Evolutionary conservation across 1,140 invertebrate species (phyloP), one percentile per base, ranked within the genome.

Genomic region (Lithobius niger): DNA sequence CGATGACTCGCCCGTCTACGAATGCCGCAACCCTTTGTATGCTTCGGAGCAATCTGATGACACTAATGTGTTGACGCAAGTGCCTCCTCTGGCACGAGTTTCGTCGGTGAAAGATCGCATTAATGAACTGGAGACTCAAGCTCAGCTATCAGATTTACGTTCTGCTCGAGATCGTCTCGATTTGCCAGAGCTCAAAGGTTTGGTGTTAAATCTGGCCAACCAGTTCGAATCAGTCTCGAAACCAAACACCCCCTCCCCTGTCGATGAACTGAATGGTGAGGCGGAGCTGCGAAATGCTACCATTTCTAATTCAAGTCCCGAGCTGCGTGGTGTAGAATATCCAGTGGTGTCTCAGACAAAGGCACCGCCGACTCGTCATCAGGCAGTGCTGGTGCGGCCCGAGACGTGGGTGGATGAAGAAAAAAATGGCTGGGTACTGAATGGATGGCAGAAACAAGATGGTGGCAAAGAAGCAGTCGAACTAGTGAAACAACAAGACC

Each of bases 361-460:
- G 54, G 59, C 57, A 40, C 60, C 58, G 15, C 57, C 57, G 61
- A 47, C 61, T 47, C 56, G 57, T 59, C 57, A 65, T 60, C 28
- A 69, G 51, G 65, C 74, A 61, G 65, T 68, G 61, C 56, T 69
- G 27, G 68, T 75, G 18, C 79, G 77, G 66, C 77, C 77, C 56
- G 76, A 79, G 59, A 75, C 73, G 22, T 82, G 79, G 80, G 78
- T 81, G 59, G 77, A 79, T 0, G 76, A 76, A 66, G 77, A 80
- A 59, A 27, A 36, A 25, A 40, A 52, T 25, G 47, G 3, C 19
- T n/a, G 10, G 10, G n/a, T 10, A 36, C 4, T 4, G 4, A 19
- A 10, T 10, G 43, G 22, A 18, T 6, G 22, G 3, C 4, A 21
- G 4, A 16, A 45, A 19, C 18, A 4, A 4, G 4, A 10, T 4